phyloP scores from a whole-genome alignment of 2,797 vertebrate genomes.

The Geotrypetes seraphini region DNA sequence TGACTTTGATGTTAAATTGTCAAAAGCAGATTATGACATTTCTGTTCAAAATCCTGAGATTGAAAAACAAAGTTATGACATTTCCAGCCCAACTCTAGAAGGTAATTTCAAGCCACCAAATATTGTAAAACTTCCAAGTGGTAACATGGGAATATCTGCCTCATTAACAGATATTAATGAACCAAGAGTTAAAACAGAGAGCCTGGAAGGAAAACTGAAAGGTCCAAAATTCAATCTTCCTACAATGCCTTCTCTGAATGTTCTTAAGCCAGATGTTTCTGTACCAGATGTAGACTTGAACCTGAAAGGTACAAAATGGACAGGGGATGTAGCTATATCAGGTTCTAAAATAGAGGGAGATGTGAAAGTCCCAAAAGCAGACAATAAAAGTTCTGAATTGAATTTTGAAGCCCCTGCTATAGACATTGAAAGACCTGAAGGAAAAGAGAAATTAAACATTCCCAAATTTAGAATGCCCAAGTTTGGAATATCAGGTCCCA shows the following conservation, averaged over 20 bases:
- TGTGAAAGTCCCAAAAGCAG: constrained; percentile 19
- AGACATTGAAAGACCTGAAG: constrained; percentile 8
- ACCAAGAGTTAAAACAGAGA: no score
- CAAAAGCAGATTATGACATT: background rate
- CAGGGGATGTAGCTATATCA: constrained; percentile 19
- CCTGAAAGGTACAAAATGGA: no score
- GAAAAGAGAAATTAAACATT: constrained; percentile 21
- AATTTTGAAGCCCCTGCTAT: no score
- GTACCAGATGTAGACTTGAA: no score
- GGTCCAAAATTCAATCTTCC: no score
- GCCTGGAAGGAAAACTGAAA: no score
- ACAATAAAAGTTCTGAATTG: no score
- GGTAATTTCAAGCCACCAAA: constrained; percentile 27
- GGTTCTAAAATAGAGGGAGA: constrained; percentile 8
- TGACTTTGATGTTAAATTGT: background rate
- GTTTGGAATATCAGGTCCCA: background rate
- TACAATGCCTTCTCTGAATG: no score
- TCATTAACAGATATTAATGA: no score
- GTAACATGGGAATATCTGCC: constrained; percentile 18
- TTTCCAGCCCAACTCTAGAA: constrained; percentile 18
- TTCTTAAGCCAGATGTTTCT: no score
- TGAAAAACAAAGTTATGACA: no score
- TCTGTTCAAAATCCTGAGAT: background rate
- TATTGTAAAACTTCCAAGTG: background rate
- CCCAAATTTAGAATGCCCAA: constrained; percentile 23